Evolutionary conservation across 2,888 invertebrate species (phyloP).

Genomic region (Caenorhabditis imperialis): DNA sequence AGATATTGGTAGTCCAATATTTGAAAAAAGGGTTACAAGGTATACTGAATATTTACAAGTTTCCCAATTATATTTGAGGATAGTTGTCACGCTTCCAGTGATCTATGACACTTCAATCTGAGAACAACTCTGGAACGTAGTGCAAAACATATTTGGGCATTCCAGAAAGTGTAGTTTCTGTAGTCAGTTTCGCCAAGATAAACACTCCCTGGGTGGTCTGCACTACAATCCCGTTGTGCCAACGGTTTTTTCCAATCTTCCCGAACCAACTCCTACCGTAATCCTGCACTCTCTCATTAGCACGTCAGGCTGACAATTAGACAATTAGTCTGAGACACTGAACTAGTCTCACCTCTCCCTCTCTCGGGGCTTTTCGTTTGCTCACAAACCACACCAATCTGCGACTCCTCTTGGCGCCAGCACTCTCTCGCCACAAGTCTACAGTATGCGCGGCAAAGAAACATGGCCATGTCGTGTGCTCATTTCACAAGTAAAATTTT

Average conservation of each 20-base stretch:
- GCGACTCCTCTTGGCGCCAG: neutral
- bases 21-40: too few relatives aligned
- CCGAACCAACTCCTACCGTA: neutral
- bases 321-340: conserved; percentile 40
- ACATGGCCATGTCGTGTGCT: conserved; percentile 51
- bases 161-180: too few relatives aligned
- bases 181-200: too few relatives aligned
- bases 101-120: too few relatives aligned
- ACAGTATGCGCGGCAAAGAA: conserved; percentile 37
- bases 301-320: too few relatives aligned
- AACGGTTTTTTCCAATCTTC: neutral
- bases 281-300: conserved; percentile 14
- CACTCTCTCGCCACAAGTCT: conserved; percentile 26
- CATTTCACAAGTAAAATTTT: conserved; percentile 50
- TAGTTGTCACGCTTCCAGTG: too few relatives aligned
- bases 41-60: too few relatives aligned
- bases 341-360: conserved; percentile 46
- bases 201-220: conserved; percentile 24
- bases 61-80: too few relatives aligned
- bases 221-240: neutral
- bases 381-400: conserved; percentile 34
- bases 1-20: too few relatives aligned
- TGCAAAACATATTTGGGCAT: too few relatives aligned
- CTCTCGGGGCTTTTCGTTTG: too few relatives aligned
- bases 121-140: too few relatives aligned